Conservation (phyloP, 2,113 vertebrate species). For the Prietella phreatophila region DNA sequence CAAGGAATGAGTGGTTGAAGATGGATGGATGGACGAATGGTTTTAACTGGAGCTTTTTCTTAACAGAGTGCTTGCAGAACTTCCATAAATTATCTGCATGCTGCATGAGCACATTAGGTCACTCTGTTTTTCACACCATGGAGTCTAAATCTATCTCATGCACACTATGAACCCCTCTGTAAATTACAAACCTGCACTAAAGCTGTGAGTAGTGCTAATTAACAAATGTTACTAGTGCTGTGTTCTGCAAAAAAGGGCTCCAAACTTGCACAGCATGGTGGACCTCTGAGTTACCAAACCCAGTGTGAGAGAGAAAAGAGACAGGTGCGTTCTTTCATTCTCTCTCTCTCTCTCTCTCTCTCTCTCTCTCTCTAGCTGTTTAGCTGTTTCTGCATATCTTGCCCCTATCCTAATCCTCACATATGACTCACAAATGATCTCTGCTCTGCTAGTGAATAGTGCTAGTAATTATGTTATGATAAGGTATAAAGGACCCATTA, state of each 20-base stretch:
- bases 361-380: neutral
- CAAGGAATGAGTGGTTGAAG: too few relatives aligned
- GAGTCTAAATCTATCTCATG: slow-evolving; percentile 2
- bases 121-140: slow-evolving; percentile 15
- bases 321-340: slow-evolving; percentile 32
- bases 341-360: neutral
- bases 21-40: too few relatives aligned
- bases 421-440: slow-evolving; percentile 49
- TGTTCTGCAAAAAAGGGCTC: neutral
- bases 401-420: slow-evolving; percentile 16
- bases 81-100: neutral
- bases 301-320: slow-evolving; percentile 19
- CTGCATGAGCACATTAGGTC: slow-evolving; percentile 3
- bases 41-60: neutral
- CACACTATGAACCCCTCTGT: slow-evolving; percentile 7
- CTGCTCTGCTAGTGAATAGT: slow-evolving; percentile 38
- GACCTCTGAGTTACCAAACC: slow-evolving; percentile 34
- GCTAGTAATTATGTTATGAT: slow-evolving; percentile 33
- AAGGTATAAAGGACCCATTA: slow-evolving; percentile 17
- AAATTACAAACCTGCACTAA: slow-evolving; percentile 33
- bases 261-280: slow-evolving; percentile 4
- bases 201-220: slow-evolving; percentile 14
- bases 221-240: slow-evolving; percentile 16
- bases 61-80: neutral
- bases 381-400: slow-evolving; percentile 21